Evolutionary conservation across 2,888 invertebrate genomes (phyloP).

Genomic region (Nymphalis polychloros): DNA sequence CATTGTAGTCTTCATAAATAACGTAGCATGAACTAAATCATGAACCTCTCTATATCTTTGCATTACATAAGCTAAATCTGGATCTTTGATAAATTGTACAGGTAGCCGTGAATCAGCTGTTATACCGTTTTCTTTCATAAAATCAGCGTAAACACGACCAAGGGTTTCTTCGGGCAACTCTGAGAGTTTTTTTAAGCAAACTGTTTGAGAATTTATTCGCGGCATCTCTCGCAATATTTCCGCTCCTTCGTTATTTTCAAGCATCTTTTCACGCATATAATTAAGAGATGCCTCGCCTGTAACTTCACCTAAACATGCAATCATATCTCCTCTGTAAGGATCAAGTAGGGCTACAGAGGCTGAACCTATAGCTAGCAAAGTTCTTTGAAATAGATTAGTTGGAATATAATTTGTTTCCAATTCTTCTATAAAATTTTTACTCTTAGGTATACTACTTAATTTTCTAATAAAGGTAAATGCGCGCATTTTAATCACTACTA

Average conservation of each 20-base stretch:
- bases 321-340: conserved; percentile 94
- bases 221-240: conserved; percentile 90
- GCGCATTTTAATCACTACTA: conserved; percentile 23
- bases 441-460: conserved; percentile 13
- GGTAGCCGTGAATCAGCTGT: conserved; percentile 95
- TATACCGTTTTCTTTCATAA: conserved; percentile 91
- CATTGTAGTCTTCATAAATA: conserved; percentile 97
- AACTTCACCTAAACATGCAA: conserved; percentile 96
- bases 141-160: conserved; percentile 92
- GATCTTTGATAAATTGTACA: conserved; percentile 95
- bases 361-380: conserved; percentile 91
- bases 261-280: conserved; percentile 89
- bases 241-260: conserved; percentile 87
- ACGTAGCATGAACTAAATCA: conserved; percentile 94
- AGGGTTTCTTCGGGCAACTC: conserved; percentile 89
- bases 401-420: conserved; percentile 84
- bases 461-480: conserved; percentile 20
- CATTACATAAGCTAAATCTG: conserved; percentile 96
- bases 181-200: conserved; percentile 87
- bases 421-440: conserved; percentile 81
- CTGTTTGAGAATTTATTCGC: conserved; percentile 90
- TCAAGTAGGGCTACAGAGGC: conserved; percentile 90
- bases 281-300: conserved; percentile 88
- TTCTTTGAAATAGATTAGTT: conserved; percentile 87
- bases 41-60: conserved; percentile 98